Base-by-base conservation (phyloP, 2,888 invertebrate species). In the Rotaria macrura region DNA sequence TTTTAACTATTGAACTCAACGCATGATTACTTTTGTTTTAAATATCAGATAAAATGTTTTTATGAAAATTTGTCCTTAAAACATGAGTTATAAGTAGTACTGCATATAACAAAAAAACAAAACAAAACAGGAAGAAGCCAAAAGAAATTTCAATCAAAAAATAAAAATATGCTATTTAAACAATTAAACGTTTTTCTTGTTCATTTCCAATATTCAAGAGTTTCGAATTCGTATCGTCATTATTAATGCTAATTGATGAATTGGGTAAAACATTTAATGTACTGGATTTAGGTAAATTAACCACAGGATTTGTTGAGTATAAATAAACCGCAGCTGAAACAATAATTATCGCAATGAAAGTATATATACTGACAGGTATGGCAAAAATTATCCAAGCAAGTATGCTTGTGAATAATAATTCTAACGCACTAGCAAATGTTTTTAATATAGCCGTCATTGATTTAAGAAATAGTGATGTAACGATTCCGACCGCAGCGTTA, bases 361-460 rank as follows among this genome's bases (percentile, higher is more conserved):
- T 86, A 23, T 65, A 83, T 38, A 55, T 10, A 83, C 79, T 83
- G 12, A 86, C n/a, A 38, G 86, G 86, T 49, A 86, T 86, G 10
- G 40, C 38, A 52, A 86, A 86, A 34, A 86, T 38, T 10, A 86
- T 83, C 86, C 86, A 86, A 89, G 95, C 95, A 0, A 96, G 92
- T 25, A 96, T 92, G 0, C 96, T 96, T 0, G 96, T 96, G 89
- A 97, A 94, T 85, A 96, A 92, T 54, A 97, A 91, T 90, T 97
- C 97, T 88, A 97, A 92, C 25, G 96, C 96, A 91, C 96, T 95
- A 1, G 97, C 97, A 91, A 96, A 97, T 0, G 96, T 96, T 92
- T 97, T 97, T 85, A 97, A 92, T 89, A 97, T 96, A 0, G 96
- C 96, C 91, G 97, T 97, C 89, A 97, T 93, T 88, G 94, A 95